These are phyloP conservation scores for Tetrapedia diversipes DNA, from an alignment of 2,888 invertebrate genomes.

Conservation along the genomic window DNA sequence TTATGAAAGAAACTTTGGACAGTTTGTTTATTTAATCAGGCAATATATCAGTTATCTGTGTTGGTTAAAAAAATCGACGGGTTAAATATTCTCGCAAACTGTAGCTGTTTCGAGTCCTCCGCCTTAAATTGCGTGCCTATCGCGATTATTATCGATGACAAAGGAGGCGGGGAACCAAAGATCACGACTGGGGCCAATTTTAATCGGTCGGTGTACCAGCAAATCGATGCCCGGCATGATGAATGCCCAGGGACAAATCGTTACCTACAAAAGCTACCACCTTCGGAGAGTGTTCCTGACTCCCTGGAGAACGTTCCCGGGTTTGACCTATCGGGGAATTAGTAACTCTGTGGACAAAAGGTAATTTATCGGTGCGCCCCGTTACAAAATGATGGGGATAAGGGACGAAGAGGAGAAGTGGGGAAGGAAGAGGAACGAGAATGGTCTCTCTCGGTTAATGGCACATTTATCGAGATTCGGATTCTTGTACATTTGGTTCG, in stretches of 20 bases:
- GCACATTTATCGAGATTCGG: not conserved
- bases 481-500: not conserved
- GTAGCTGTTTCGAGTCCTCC: not conserved
- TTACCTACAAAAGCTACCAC: slow-evolving; percentile 51
- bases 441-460: slow-evolving; percentile 14
- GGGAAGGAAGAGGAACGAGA: not conserved
- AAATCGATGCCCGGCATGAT: slow-evolving; percentile 39
- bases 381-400: slow-evolving; percentile 6
- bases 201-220: slow-evolving; percentile 26
- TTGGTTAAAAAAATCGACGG: not conserved
- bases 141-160: slow-evolving; percentile 9
- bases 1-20: no score
- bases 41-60: no score
- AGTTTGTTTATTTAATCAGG: no score
- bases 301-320: slow-evolving; percentile 39
- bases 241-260: slow-evolving; percentile 47
- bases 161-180: slow-evolving; percentile 5
- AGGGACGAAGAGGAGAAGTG: no score
- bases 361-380: slow-evolving; percentile 62
- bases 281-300: slow-evolving; percentile 40
- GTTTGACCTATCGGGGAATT: slow-evolving; percentile 45
- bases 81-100: not conserved
- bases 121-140: not conserved
- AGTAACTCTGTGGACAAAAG: slow-evolving; percentile 65
- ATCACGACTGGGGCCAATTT: slow-evolving; percentile 12